Evolutionary conservation across 2,797 vertebrate genomes (phyloP), one percentile per base, ranked within the genome.

Genomic region (Crax fasciolata): DNA sequence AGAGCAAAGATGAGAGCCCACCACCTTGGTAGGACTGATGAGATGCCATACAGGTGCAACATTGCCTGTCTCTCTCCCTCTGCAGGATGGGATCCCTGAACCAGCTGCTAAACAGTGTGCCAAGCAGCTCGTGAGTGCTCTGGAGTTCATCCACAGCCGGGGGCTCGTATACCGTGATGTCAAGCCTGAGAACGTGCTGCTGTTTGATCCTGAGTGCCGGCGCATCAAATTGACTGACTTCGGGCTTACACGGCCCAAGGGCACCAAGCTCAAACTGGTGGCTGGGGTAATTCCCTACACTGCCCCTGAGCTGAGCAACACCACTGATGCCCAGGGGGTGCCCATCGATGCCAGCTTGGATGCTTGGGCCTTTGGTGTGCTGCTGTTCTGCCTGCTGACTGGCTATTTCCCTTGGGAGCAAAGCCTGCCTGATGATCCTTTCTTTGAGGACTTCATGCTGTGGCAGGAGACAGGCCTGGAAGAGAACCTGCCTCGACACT

Each of bases 401-500:
- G 98, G 99, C 73, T 99, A 99, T 95, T 99, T 99, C 96, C 99
- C 99, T 76, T 99, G 99, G 99, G 99, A 99, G 91, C 99, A 99
- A 97, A 99, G 98, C 93, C 98, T 99, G 66, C 93, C 94, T 0
- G 97, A 98, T 0, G 99, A 99, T 96, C 98, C 98, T 13, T 98
- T 98, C 96, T 99, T 99, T 84, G 96, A 98, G 35, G 98, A 98
- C 83, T 99, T 98, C 93, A 95, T 98, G 91, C 80, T 96, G 77
- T 99, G 99, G 99, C 98, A 97, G 84, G 96, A 97, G 72, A 97
- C 97, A 0, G 97, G 98, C 35, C 92, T 92, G 25, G 95, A 97
- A 6, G 87, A 95, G 66, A 97, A 98, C 67, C 96, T 98, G 14
- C 98, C 98, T 3, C 98, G 98, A 54, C 99, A 99, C 79, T 99